Percentiles rank a stretch among this genome's conserved stretches.
These are phyloP conservation scores for Hirudinaria manillensis DNA, from an alignment of 2,888 invertebrate species.

Conservation along the genomic window DNA sequence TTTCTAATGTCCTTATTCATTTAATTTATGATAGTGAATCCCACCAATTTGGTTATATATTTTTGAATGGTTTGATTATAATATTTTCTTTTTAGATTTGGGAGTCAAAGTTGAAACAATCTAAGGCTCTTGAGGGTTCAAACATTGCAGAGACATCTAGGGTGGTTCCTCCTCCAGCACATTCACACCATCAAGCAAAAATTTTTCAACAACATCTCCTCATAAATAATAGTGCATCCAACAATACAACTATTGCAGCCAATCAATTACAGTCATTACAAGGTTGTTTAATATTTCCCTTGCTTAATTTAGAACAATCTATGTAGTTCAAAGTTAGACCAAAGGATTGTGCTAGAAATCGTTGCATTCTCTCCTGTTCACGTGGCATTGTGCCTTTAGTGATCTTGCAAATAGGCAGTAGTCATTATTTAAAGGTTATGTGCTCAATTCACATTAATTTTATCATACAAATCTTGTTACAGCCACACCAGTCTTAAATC, in stretches of 20 bases:
- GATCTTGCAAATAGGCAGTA: too few species aligned
- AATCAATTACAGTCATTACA: slow-evolving; percentile 48
- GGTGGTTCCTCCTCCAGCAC: slow-evolving; percentile 24
- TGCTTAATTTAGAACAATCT: background rate
- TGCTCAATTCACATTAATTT: too few species aligned
- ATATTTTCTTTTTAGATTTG: slow-evolving; percentile 61
- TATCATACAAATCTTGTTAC: background rate
- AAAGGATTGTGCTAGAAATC: too few species aligned
- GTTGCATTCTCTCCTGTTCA: too few species aligned
- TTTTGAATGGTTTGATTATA: too few species aligned
- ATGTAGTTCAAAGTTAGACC: background rate
- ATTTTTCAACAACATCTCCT: slow-evolving; percentile 22
- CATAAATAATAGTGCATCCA: slow-evolving; percentile 7
- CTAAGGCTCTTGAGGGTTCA: slow-evolving; percentile 80
- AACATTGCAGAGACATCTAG: slow-evolving; percentile 43
- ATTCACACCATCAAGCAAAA: slow-evolving; percentile 26
- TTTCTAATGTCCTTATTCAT: background rate
- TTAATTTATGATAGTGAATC: background rate
- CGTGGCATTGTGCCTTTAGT: too few species aligned
- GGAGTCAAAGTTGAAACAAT: slow-evolving; percentile 80
- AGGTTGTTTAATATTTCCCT: slow-evolving; percentile 33
- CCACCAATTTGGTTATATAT: too few species aligned
- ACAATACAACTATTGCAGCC: slow-evolving; percentile 44
- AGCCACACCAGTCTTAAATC: slow-evolving; percentile 23
- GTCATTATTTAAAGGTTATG: too few species aligned